A percentile compares a stretch with the other conserved stretches of the same genome.
Conservation (phyloP, 2,113 vertebrate species). For the Platysteira castanea region DNA sequence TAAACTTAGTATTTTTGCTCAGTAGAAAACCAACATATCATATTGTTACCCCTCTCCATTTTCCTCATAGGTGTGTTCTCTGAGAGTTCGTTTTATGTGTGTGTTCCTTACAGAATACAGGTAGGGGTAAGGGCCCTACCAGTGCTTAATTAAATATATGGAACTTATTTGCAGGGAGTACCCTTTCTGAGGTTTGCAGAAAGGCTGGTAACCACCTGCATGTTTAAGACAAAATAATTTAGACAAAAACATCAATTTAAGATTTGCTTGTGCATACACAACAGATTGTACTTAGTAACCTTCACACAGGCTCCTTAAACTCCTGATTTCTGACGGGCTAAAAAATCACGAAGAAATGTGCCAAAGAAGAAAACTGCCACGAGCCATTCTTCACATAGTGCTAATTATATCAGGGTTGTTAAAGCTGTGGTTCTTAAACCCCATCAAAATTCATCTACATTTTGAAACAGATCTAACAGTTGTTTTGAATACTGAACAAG, state of each 20-base stretch:
- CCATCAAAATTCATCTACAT: not conserved
- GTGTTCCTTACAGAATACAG: slow-evolving; percentile 5
- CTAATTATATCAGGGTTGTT: not conserved
- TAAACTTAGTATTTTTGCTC: not conserved
- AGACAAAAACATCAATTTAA: slow-evolving; percentile 8
- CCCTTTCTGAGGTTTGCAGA: slow-evolving; percentile 12
- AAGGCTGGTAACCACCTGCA: slow-evolving; percentile 6
- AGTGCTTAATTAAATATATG: not conserved
- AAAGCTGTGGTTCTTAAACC: slow-evolving; percentile 22
- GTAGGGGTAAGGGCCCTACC: not conserved
- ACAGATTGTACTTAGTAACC: slow-evolving; percentile 20
- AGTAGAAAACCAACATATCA: not conserved
- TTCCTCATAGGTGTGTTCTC: not conserved
- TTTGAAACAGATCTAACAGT: not conserved
- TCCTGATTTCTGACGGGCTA: not conserved
- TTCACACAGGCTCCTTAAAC: not conserved
- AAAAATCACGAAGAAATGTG: slow-evolving; percentile 22
- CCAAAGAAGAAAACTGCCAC: not conserved
- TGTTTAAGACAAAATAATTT: slow-evolving; percentile 24
- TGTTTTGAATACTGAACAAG: not conserved
- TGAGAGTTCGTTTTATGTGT: not conserved
- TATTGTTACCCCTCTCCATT: not conserved
- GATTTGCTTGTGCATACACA: slow-evolving; percentile 23
- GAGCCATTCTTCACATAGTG: not conserved
- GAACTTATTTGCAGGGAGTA: not conserved